Base-by-base conservation (phyloP, 2,888 invertebrate species). In the Tenodera sinensis region DNA sequence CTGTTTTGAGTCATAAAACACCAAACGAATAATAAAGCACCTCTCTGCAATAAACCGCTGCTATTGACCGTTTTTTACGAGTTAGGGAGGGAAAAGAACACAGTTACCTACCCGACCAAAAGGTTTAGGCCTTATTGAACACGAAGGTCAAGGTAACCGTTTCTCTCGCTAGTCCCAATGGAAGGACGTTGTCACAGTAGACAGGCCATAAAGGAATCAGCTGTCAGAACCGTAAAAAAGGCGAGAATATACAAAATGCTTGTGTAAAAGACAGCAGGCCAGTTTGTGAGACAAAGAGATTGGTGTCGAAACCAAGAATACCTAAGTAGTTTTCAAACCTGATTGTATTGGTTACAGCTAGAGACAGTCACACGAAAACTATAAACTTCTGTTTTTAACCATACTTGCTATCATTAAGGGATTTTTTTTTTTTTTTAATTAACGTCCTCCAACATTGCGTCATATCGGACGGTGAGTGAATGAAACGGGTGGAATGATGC, bases 1-100 rank as follows among this genome's bases (percentile, higher is more conserved):
- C 81, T 34, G 83, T 42, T 82, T 28, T 83, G 27, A 87, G 87
- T 83, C 87, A 87, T 87, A 87, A 87, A 87, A 87, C 83, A 34
- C 4, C 85, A 30, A 87, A 87, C 25, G 12, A 15, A 87, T 82
- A 87, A 34, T 82, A 54, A 87, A 87, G 25, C 54, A 71, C 82
- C 87, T 82, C 42, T 34, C 87, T 28, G 87, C 30, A 82, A 87
- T 87, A 87, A 87, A 87, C 81, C 28, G 28, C 42, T n/a, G 81
- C 30, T 71, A 71, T 25, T 20, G 20, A 71, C 54, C 25, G 54
- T 25, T 71, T 71, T 71, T 71, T 71, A 71, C 54, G 54, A 71
- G 54, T 20, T 3, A 71, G 25, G 25, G 54, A 71, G 54, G 20
- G 20, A 71, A 71, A 3, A 3, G 25, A 71, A 71, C 54, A 20